These are phyloP conservation scores for Todus mexicanus DNA, from an alignment of 2,797 vertebrate species.

Conservation along the genomic window DNA sequence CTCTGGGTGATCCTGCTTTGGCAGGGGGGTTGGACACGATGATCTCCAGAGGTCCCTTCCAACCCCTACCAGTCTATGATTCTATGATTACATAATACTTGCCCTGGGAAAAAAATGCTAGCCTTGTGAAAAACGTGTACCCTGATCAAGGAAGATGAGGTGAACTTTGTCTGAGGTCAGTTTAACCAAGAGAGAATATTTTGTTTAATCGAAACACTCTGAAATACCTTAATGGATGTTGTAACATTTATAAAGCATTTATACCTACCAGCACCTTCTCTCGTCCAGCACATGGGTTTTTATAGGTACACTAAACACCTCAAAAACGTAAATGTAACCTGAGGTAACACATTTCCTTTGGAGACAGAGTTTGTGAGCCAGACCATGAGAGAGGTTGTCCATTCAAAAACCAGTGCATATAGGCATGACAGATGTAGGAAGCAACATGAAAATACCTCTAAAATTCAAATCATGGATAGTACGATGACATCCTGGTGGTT, in stretches of 20 bases:
- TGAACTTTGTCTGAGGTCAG: neutral
- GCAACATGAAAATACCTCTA: neutral
- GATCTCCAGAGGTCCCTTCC: no score
- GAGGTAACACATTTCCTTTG: neutral
- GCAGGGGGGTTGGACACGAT: no score
- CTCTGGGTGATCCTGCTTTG: no score
- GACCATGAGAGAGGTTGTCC: neutral
- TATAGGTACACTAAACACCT: neutral
- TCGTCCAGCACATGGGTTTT: neutral
- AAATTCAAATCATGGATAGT: neutral
- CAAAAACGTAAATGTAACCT: neutral
- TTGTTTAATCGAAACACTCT: neutral
- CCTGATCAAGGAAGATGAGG: neutral
- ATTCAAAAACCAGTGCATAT: neutral
- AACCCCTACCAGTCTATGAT: no score
- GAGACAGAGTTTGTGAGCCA: neutral
- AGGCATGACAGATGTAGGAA: neutral
- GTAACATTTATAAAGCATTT: neutral
- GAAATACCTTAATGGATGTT: neutral
- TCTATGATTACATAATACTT: no score
- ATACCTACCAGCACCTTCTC: neutral
- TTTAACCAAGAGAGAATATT: neutral
- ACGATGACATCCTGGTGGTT: neutral
- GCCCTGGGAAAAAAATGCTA: neutral
- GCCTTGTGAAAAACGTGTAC: neutral